Percentiles rank a stretch among this genome's conserved stretches.
These are phyloP conservation scores for Celastrina argiolus DNA, from an alignment of 2,888 invertebrate species.

Conservation along the genomic window DNA sequence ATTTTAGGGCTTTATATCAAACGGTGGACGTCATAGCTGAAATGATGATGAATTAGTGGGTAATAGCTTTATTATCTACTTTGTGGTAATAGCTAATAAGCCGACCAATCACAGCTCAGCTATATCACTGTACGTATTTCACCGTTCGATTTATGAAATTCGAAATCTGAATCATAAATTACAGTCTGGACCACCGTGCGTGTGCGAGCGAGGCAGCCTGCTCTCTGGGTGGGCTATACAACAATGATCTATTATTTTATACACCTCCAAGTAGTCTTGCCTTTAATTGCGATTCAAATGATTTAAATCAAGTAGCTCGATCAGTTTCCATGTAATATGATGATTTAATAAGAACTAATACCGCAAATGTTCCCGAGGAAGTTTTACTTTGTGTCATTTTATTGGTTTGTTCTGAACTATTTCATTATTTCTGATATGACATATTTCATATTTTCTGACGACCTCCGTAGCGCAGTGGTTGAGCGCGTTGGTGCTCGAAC, in stretches of 20 bases:
- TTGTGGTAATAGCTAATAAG: no score
- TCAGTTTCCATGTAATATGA: background rate
- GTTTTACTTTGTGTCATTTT: no score
- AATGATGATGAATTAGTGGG: no score
- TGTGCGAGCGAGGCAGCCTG: slow-evolving; percentile 40
- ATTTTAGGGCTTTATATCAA: no score
- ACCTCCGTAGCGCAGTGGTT: no score
- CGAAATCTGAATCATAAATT: slow-evolving; percentile 16
- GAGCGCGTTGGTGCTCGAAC: no score
- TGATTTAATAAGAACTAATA: background rate
- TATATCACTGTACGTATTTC: background rate
- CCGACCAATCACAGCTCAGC: slow-evolving; percentile 3
- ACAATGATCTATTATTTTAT: slow-evolving; percentile 65
- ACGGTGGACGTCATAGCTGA: no score
- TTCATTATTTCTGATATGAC: no score
- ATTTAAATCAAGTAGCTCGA: slow-evolving; percentile 7
- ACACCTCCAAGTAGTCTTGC: slow-evolving; percentile 41
- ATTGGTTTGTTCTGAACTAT: no score
- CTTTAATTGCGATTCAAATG: slow-evolving; percentile 32
- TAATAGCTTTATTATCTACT: slow-evolving; percentile 26
- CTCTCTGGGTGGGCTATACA: slow-evolving; percentile 57
- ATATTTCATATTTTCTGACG: no score
- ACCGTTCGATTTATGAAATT: slow-evolving; percentile 21
- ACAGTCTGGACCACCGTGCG: slow-evolving; percentile 42
- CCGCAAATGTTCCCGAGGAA: no score